Evolutionary conservation across 2,797 vertebrate species (phyloP), one percentile per base, ranked within the genome.

Genomic region (Chaetophractus vellerosus): DNA sequence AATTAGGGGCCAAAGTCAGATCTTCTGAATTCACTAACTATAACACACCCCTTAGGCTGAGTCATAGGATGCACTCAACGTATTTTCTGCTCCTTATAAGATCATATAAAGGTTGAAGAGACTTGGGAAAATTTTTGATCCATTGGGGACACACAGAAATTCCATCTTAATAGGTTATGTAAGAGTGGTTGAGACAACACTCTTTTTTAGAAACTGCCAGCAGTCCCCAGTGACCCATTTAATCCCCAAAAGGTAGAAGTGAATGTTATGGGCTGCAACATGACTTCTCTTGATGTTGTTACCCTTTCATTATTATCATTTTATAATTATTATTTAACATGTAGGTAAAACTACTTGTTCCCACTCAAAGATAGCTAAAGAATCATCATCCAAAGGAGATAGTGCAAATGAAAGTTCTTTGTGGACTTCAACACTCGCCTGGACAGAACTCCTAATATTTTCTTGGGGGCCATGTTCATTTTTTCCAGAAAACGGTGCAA

Each of bases 201-300:
- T 63, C 16, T 88, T 90, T 84, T 71, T 95, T 87, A 90, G 59
- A 95, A 74, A 75, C 21, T 78, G 4, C 31, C 45, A 69, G 59
- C 38, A 26, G 74, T 50, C 19, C 21, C 69, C 4, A 31, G 14
- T 23, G 26, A 31, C 38, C 24, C 26, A 9, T 78, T 75, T 79
- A 89, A 69, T 92, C 10, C 33, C 55, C 72, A 78, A 69, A 16
- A 86, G 23, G n/a, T 26, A 41, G 16, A 52, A 16, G 50, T 52
- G 50, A 52, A 5, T 9, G 12, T 28, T 36, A 2, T 28, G 10
- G 16, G 69, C 26, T 55, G 11, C 1, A 69, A 23, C 36, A 69
- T 52, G 23, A 59, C 24, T 93, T 91, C 8, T 52, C 41, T 76
- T 66, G 26, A 24, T 80, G 16, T 31, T 50, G 28, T 45, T 85